Conservation (phyloP, 1,140 invertebrate genomes). For the Formica exsecta region DNA sequence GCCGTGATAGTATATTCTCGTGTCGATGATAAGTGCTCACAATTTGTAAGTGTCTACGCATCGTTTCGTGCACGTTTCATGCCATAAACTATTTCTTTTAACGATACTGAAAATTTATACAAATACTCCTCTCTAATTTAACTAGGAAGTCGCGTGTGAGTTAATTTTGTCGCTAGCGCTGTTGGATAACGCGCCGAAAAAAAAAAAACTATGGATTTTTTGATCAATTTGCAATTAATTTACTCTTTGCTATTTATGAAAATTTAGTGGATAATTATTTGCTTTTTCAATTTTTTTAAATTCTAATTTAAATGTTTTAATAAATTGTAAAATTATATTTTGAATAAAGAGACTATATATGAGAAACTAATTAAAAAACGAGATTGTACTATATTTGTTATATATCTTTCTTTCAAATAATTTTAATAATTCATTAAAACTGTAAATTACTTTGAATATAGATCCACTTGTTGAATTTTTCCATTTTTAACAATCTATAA, state of each 20-base stretch:
- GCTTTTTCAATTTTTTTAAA: no score
- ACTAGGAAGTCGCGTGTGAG: slow-evolving; percentile 44
- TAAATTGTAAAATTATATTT: no score
- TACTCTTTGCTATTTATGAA: neutral
- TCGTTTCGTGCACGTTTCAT: neutral
- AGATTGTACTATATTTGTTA: neutral
- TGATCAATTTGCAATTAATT: neutral
- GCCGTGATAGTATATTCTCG: slow-evolving; percentile 4
- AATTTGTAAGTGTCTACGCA: neutral
- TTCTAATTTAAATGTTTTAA: no score
- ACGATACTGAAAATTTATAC: slow-evolving; percentile 1
- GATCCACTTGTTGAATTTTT: no score
- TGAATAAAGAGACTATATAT: neutral
- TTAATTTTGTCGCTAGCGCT: slow-evolving; percentile 27
- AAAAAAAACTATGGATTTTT: neutral
- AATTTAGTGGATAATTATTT: neutral
- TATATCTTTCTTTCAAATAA: neutral
- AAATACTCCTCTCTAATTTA: slow-evolving; percentile 14
- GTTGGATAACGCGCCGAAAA: neutral
- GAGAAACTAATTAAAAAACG: neutral
- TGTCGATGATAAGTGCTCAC: slow-evolving; percentile 49
- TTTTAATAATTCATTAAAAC: no score
- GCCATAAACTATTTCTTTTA: no score
- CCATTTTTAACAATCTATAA: no score
- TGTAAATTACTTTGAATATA: no score